phyloP scores from a whole-genome alignment of 2,888 invertebrate species.

The Aleiodes alternator region DNA sequence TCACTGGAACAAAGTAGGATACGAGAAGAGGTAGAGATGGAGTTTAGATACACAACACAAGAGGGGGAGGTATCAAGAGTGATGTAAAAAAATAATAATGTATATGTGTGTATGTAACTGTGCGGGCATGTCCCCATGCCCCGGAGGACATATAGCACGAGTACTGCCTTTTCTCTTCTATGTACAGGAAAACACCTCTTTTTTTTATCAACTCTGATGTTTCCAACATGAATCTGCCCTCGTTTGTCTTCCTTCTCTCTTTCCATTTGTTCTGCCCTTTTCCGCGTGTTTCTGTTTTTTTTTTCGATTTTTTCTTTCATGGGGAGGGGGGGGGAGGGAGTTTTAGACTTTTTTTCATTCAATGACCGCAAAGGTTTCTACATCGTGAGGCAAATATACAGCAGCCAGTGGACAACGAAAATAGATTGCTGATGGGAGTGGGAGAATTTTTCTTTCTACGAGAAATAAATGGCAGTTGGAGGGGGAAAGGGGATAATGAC shows the following conservation, averaged over 20 bases:
- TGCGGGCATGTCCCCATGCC: background rate
- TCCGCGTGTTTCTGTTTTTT: no score
- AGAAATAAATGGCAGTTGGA: background rate
- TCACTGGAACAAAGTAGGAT: slow-evolving; percentile 42
- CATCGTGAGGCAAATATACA: background rate
- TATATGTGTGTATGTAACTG: background rate
- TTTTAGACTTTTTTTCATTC: no score
- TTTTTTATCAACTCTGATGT: no score
- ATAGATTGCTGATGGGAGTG: slow-evolving; percentile 1
- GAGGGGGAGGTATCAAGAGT: slow-evolving; percentile 10
- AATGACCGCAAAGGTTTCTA: background rate
- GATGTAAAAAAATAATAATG: background rate
- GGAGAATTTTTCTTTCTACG: background rate
- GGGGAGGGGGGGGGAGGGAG: no score
- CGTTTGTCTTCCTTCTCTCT: no score
- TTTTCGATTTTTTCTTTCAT: no score
- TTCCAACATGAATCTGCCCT: no score
- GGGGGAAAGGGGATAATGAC: background rate
- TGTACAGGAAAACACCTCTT: no score
- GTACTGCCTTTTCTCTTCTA: no score
- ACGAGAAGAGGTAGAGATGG: slow-evolving; percentile 25
- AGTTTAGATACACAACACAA: slow-evolving; percentile 21
- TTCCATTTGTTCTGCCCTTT: no score
- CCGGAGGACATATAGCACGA: no score
- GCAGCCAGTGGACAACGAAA: background rate